Conservation (phyloP, 2,113 vertebrate genomes). For the Polypterus senegalus region DNA sequence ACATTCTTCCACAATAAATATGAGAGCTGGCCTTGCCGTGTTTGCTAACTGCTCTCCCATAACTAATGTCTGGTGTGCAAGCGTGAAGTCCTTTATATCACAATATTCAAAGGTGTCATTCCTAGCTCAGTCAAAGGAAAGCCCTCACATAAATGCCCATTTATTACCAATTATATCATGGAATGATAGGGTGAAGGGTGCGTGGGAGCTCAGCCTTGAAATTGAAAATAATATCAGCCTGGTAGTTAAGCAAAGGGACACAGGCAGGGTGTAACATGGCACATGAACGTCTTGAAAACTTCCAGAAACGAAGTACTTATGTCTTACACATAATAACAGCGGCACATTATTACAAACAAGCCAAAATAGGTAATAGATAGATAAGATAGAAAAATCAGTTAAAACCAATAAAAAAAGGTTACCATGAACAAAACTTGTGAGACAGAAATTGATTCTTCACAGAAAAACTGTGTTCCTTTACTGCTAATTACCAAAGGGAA, state of each 20-base stretch:
- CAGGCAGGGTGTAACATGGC: neutral
- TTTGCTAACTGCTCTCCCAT: constrained; percentile 3
- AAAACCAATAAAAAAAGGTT: too few relatives aligned
- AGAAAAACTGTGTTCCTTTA: neutral
- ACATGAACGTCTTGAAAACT: neutral
- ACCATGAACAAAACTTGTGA: neutral
- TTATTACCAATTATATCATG: constrained; percentile 40
- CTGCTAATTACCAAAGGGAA: too few relatives aligned
- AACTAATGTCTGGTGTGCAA: constrained; percentile 16
- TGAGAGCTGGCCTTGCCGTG: neutral
- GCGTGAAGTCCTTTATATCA: constrained; percentile 47
- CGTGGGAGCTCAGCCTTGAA: constrained; percentile 36
- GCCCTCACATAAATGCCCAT: constrained; percentile 21
- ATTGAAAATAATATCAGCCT: constrained; percentile 40
- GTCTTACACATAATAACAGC: neutral
- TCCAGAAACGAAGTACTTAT: neutral
- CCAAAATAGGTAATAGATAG: neutral
- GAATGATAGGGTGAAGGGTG: constrained; percentile 28
- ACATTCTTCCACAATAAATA: too few relatives aligned
- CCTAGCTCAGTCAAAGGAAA: constrained; percentile 39
- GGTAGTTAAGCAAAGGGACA: constrained; percentile 21
- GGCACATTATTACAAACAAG: neutral
- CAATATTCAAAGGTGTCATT: constrained; percentile 47
- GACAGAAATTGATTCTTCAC: neutral
- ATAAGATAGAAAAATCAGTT: neutral